Percentiles rank a stretch among this genome's conserved stretches.
Conservation (phyloP, 2,113 vertebrate species). For the Ophthalmolycus amberensis region DNA sequence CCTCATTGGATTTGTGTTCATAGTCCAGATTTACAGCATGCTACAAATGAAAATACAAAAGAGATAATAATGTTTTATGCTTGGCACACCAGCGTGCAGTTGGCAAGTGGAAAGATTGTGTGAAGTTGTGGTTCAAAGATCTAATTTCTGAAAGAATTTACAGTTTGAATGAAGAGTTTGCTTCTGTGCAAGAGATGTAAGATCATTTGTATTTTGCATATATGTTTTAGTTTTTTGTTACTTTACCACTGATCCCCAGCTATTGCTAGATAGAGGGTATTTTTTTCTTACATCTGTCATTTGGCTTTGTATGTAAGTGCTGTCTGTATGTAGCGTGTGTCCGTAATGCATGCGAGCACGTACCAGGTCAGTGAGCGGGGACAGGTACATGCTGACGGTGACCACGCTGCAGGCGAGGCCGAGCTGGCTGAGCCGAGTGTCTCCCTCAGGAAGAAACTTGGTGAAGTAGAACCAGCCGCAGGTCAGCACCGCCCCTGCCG, state of each 20-base stretch:
- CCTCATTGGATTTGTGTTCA: too few species aligned
- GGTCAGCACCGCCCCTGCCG: conserved; percentile 76
- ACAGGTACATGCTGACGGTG: conserved; percentile 96
- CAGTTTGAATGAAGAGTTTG: neutral
- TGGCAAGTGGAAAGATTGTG: neutral
- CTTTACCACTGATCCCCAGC: neutral
- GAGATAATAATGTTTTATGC: too few species aligned
- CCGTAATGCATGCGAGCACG: neutral
- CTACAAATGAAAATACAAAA: too few species aligned
- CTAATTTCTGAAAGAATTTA: neutral
- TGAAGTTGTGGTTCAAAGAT: neutral
- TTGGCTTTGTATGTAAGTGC: neutral
- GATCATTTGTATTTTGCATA: neutral
- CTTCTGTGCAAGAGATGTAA: neutral
- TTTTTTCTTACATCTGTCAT: neutral
- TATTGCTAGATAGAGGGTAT: neutral
- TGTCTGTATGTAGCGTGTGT: conserved; percentile 8
- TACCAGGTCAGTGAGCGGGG: conserved; percentile 91
- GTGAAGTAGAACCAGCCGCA: conserved; percentile 87
- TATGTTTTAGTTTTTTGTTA: neutral
- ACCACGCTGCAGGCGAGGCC: conserved; percentile 92
- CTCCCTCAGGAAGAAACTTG: conserved; percentile 67
- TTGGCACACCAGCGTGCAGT: too few species aligned
- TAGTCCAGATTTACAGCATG: too few species aligned
- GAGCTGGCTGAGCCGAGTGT: conserved; percentile 81